Evolutionary conservation across 2,113 vertebrate species (phyloP).

Genomic region (Oophaga pumilio): DNA sequence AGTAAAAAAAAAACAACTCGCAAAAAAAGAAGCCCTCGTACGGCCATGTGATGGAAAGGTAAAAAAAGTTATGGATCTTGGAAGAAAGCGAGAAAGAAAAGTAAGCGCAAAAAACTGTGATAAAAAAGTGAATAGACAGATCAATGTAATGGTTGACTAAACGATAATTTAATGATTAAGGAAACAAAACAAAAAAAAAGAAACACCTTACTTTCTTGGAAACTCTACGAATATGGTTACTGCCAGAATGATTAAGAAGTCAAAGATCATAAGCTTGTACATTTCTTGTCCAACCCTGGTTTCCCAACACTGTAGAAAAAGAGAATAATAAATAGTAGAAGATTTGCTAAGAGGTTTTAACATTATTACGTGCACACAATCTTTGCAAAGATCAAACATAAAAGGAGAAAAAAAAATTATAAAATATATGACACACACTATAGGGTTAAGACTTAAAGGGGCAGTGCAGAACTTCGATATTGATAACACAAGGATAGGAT

Average conservation of each 20-base stretch:
- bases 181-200: background rate
- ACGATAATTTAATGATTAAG: no score
- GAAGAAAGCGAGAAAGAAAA: no score
- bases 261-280: constrained; percentile 97
- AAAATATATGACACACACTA: background rate
- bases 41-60: no score
- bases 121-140: background rate
- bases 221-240: constrained; percentile 86
- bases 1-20: no score
- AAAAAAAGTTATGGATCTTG: no score
- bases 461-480: no score
- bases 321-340: constrained; percentile 22
- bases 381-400: no score
- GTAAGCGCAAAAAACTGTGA: no score
- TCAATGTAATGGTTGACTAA: background rate
- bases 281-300: constrained; percentile 93
- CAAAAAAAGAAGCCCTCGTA: no score
- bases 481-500: no score
- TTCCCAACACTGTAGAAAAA: constrained; percentile 90
- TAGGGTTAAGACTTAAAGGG: no score
- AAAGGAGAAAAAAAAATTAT: background rate
- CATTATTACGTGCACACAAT: background rate
- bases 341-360: background rate
- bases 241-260: constrained; percentile 87
- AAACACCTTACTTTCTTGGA: constrained; percentile 86